A percentile compares a stretch with the other conserved stretches of the same genome.
These are phyloP conservation scores for Phylloscopus collybita DNA, from an alignment of 2,797 vertebrate species.

Conservation along the genomic window DNA sequence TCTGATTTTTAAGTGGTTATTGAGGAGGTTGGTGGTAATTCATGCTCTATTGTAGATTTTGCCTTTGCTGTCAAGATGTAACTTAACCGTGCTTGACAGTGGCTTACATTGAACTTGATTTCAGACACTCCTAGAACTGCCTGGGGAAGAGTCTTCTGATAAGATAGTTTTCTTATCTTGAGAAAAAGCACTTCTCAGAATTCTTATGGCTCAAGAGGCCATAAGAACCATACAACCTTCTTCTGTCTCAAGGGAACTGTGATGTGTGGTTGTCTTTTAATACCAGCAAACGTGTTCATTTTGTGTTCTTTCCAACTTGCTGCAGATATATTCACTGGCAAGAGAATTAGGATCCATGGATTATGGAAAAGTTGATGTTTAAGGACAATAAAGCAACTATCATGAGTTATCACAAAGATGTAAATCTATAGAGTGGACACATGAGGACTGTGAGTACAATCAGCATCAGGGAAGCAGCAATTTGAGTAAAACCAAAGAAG, in stretches of 20 bases:
- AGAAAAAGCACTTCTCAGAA: not conserved
- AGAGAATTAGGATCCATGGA: not conserved
- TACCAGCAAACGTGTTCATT: not conserved
- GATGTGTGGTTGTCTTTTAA: not conserved
- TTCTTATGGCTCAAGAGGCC: not conserved
- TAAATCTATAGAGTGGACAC: not conserved
- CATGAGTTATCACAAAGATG: not conserved
- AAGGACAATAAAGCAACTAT: not conserved
- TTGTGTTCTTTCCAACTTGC: not conserved
- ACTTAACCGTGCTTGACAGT: not conserved
- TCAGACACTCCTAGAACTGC: not conserved
- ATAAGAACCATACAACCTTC: not conserved
- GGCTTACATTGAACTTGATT: not conserved
- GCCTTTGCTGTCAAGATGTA: not conserved
- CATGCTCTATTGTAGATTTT: not conserved
- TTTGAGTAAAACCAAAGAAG: not conserved
- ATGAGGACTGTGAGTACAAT: fast-evolving
- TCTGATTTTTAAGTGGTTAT: not conserved
- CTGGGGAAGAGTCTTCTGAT: not conserved
- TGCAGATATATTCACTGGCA: not conserved
- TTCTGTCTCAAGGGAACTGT: not conserved
- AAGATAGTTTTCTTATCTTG: not conserved
- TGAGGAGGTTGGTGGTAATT: not conserved
- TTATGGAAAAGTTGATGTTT: not conserved
- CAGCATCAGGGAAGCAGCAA: not conserved